A percentile compares a stretch with the other conserved stretches of the same genome.
Conservation (phyloP, 1,140 invertebrate species). For the Polypedilum pembai region DNA sequence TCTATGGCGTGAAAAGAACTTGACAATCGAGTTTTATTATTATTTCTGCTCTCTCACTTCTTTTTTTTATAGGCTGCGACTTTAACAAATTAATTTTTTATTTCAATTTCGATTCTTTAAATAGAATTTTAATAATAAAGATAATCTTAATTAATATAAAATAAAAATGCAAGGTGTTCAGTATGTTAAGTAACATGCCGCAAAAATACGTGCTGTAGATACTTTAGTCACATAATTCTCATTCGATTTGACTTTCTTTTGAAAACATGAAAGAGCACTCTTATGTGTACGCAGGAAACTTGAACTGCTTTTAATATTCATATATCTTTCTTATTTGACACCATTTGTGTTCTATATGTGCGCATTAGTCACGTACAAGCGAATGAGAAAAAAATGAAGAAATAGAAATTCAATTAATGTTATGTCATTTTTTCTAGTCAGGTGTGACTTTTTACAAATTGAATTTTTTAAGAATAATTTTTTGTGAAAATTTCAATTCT, state of each 20-base stretch:
- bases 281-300: not conserved
- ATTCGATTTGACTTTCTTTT: not conserved
- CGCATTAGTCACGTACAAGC: no score
- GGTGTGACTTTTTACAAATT: no score
- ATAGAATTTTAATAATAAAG: not conserved
- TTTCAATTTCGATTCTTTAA: not conserved
- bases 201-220: no score
- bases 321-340: not conserved
- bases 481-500: no score
- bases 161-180: not conserved
- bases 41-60: not conserved
- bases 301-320: not conserved
- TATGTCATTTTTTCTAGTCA: no score
- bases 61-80: not conserved
- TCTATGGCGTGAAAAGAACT: not conserved
- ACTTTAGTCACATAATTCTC: no score
- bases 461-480: no score
- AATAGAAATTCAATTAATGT: no score
- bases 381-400: no score
- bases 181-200: no score
- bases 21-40: not conserved
- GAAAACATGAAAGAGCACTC: no score
- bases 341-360: constrained; percentile 9
- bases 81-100: constrained; percentile 13
- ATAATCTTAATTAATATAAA: not conserved